Evolutionary conservation across 2,797 vertebrate genomes (phyloP), one percentile per base, ranked within the genome.

Genomic region (Scarus forsteni): DNA sequence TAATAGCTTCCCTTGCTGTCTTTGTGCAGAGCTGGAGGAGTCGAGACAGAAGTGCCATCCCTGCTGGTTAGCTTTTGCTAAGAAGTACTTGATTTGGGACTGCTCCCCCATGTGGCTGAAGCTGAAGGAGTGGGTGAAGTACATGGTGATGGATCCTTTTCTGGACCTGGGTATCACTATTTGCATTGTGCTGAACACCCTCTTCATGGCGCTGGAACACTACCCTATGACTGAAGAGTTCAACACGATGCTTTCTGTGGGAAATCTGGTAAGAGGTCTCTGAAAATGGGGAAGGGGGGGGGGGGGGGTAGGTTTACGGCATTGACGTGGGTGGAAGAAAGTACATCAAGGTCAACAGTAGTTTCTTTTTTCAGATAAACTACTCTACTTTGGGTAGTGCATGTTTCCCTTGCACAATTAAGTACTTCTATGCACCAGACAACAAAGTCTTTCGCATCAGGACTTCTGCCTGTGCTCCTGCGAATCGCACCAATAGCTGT

Each of bases 131-230:
- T 92, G 87, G 15, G 94, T 98, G 84, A 98, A 96, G 90, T 88
- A 93, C 2, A 94, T 99, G 93, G 97, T 99, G 86, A 99, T 97
- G 96, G 98, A 99, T 85, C 98, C 98, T 0, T 99, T 99, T 44
- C 93, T 98, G 0, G 98, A 99, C 89, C 94, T 99, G 60, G 92
- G 96, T 34, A 99, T 99, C 93, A 99, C 98, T 58, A 95, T 97
- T 65, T 99, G 98, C 89, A 99, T 99, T 39, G 97, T 99, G 66
- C 94, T 99, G 64, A 99, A 99, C 94, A 99, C 98, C 0, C 94
- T 99, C 56, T 99, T 99, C 94, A 99, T 99, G 98, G 97, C 98
- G 0, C 66, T 99, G 91, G 98, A 99, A 77, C 98, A 99, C 70
- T 98, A 99, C 78, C 97, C 98, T 82, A 99, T 99, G 98, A 98